Conservation (phyloP, 2,113 vertebrate species). For the Malurus cyaneus region DNA sequence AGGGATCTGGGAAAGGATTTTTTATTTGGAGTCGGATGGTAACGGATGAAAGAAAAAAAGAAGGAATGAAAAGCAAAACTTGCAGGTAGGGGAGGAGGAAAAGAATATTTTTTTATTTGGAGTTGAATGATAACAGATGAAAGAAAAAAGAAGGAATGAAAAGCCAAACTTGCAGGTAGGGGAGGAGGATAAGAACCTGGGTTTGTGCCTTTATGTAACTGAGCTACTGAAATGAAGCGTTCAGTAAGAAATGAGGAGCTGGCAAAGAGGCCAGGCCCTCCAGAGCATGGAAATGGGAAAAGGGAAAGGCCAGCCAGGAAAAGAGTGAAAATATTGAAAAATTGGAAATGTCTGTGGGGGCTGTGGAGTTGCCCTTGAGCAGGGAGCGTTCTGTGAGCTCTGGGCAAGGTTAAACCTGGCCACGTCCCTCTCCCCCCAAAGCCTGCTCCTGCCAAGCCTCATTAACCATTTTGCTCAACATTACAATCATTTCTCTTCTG, state of each 20-base stretch:
- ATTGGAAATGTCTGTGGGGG: not conserved
- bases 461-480: constrained; percentile 67
- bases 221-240: not conserved
- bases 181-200: not conserved
- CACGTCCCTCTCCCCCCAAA: not conserved
- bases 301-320: not conserved
- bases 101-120: not conserved
- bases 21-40: not conserved
- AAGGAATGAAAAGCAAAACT: not conserved
- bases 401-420: not conserved
- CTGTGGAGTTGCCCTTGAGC: not conserved
- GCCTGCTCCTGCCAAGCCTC: constrained; percentile 32
- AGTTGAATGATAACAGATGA: not conserved
- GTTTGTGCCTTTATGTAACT: not conserved
- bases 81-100: not conserved
- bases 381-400: not conserved
- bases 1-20: not conserved
- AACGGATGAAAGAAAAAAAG: not conserved
- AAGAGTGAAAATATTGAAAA: not conserved
- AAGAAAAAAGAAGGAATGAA: not conserved
- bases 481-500: constrained; percentile 62
- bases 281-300: not conserved
- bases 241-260: not conserved
- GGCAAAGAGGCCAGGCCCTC: not conserved
- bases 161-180: not conserved